These are phyloP conservation scores for Mustela nigripes DNA, from an alignment of 2,113 vertebrate species.

Conservation along the genomic window DNA sequence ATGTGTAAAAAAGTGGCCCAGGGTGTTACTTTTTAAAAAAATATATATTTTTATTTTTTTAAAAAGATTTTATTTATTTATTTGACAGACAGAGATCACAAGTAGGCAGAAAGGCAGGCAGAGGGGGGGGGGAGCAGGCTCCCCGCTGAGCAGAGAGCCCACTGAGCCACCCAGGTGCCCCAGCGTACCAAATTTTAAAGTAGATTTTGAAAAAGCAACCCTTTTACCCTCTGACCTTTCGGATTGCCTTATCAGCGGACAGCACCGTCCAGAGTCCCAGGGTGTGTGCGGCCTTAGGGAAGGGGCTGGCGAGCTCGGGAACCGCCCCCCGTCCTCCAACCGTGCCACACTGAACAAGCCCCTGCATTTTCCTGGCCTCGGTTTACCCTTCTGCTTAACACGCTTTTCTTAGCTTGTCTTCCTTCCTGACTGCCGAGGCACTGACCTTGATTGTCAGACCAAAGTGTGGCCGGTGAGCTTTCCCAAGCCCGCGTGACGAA, in stretches of 20 bases:
- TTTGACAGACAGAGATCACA: too few relatives aligned
- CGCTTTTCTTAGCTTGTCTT: neutral
- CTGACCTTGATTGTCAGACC: neutral
- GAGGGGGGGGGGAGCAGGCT: too few relatives aligned
- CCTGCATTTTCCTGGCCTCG: neutral
- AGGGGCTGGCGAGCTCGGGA: neutral
- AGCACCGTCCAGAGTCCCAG: too few relatives aligned
- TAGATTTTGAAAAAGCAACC: neutral
- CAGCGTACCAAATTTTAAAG: neutral
- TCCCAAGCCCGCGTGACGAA: neutral
- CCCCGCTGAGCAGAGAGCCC: neutral
- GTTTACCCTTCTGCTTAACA: neutral
- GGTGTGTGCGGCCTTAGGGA: rapidly evolving
- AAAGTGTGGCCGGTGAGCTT: neutral
- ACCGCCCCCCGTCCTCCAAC: rapidly evolving
- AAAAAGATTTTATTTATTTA: neutral
- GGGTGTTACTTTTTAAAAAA: neutral
- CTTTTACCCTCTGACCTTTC: neutral
- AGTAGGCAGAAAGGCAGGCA: too few relatives aligned
- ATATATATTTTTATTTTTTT: neutral
- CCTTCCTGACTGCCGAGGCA: neutral
- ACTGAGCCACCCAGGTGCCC: neutral
- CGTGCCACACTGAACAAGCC: rapidly evolving
- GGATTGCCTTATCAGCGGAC: neutral
- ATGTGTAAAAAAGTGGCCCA: neutral